phyloP scores from a whole-genome alignment of 2,888 invertebrate species.

The Mactromeris polynyma region DNA sequence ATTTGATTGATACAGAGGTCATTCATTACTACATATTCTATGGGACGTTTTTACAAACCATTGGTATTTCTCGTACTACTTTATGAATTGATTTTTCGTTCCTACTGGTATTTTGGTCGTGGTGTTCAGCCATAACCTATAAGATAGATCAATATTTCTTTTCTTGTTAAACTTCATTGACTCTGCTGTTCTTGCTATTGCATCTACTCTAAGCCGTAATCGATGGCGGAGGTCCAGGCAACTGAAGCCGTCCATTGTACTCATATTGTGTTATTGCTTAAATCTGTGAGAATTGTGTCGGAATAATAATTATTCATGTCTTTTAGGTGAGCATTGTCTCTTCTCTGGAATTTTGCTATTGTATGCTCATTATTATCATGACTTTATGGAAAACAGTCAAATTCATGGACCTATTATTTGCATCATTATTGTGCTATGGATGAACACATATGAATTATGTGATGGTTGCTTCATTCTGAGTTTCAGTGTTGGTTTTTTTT shows the following conservation, averaged over 20 bases:
- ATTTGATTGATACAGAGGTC: neutral
- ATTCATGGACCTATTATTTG: neutral
- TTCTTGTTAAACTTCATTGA: constrained; percentile 17
- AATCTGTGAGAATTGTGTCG: neutral
- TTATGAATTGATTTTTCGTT: constrained; percentile 10
- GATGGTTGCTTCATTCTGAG: too few relatives aligned
- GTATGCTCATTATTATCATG: neutral
- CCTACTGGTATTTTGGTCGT: constrained; percentile 1
- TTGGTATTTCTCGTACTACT: constrained; percentile 4
- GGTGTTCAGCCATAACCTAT: neutral
- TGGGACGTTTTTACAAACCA: neutral
- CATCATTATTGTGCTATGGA: neutral
- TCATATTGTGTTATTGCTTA: neutral
- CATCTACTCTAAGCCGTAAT: constrained; percentile 8
- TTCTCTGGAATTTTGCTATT: neutral
- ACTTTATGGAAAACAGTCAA: neutral
- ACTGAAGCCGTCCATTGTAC: neutral
- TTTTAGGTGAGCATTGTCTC: constrained; percentile 14
- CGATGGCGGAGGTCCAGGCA: constrained; percentile 3
- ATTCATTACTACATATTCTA: neutral
- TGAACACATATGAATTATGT: too few relatives aligned
- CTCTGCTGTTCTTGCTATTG: neutral
- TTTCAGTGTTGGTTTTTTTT: too few relatives aligned
- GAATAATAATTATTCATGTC: constrained; percentile 9
- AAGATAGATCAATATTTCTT: constrained; percentile 15